Evolutionary conservation across 2,888 invertebrate species (phyloP).

Genomic region (Parelbella ahira): DNA sequence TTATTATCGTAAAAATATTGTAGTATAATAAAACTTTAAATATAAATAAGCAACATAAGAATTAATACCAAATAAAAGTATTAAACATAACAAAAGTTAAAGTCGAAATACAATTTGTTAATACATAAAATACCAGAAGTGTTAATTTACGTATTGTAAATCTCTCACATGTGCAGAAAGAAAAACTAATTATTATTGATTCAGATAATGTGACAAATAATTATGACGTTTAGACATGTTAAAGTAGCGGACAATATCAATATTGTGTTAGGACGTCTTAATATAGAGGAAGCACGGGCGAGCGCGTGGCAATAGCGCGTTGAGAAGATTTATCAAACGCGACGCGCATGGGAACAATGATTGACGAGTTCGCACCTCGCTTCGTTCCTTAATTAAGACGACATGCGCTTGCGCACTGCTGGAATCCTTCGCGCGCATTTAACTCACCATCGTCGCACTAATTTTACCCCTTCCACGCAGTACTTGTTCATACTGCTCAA

Average conservation of each 20-base stretch:
- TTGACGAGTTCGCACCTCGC: constrained; percentile 78
- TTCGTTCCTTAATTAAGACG: constrained; percentile 73
- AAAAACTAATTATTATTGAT: too few relatives aligned
- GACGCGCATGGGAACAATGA: constrained; percentile 65
- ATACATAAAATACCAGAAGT: too few relatives aligned
- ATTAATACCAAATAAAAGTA: too few relatives aligned
- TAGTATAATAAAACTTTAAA: too few relatives aligned
- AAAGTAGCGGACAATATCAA: constrained; percentile 14
- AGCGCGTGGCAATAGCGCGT: constrained; percentile 56
- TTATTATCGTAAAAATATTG: too few relatives aligned
- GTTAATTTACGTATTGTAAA: too few relatives aligned
- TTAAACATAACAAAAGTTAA: too few relatives aligned
- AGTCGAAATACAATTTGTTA: too few relatives aligned
- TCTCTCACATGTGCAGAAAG: too few relatives aligned
- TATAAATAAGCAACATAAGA: too few relatives aligned
- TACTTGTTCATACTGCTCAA: constrained; percentile 1
- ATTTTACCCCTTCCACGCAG: constrained; percentile 36
- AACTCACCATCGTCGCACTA: constrained; percentile 51
- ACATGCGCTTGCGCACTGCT: constrained; percentile 66
- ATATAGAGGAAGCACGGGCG: constrained; percentile 56
- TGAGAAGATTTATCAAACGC: constrained; percentile 57
- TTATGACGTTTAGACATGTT: not conserved
- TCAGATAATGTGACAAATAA: too few relatives aligned
- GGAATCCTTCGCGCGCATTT: constrained; percentile 59
- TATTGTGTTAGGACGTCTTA: constrained; percentile 6